phyloP scores from a whole-genome alignment of 2,888 invertebrate species.

The Tromatobia lineatoria region DNA sequence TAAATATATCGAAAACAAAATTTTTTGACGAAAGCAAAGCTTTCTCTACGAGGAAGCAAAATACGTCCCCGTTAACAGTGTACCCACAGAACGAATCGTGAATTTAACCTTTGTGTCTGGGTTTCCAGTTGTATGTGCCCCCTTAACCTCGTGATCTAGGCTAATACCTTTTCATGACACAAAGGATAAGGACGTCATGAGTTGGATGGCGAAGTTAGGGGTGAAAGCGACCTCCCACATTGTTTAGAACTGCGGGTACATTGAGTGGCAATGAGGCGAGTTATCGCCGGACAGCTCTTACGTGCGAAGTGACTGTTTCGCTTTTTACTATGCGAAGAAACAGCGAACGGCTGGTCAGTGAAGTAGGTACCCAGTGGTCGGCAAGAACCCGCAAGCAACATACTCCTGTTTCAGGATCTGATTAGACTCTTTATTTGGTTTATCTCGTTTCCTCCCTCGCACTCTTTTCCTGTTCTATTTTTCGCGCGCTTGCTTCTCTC shows the following conservation, averaged over 20 bases:
- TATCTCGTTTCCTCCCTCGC: slow-evolving; percentile 39
- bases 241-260: slow-evolving; percentile 15
- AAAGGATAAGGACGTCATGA: slow-evolving; percentile 14
- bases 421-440: slow-evolving; percentile 50
- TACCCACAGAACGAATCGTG: too few species aligned
- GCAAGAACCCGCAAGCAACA: neutral
- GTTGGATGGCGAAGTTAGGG: neutral
- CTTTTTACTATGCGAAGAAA: slow-evolving; percentile 31
- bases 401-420: slow-evolving; percentile 32
- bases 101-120: too few species aligned
- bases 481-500: neutral
- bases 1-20: too few species aligned
- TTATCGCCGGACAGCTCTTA: slow-evolving; percentile 30
- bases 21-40: too few species aligned
- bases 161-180: slow-evolving; percentile 27
- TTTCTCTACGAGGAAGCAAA: too few species aligned
- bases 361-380: neutral
- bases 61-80: too few species aligned
- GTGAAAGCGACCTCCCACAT: slow-evolving; percentile 10
- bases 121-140: too few species aligned
- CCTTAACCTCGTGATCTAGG: slow-evolving; percentile 14
- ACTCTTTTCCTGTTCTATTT: slow-evolving; percentile 24
- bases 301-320: slow-evolving; percentile 46
- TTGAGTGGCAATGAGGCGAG: slow-evolving; percentile 37
- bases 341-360: neutral